Evolutionary conservation across 2,888 invertebrate species (phyloP).

Genomic region (Heliconius erato): DNA sequence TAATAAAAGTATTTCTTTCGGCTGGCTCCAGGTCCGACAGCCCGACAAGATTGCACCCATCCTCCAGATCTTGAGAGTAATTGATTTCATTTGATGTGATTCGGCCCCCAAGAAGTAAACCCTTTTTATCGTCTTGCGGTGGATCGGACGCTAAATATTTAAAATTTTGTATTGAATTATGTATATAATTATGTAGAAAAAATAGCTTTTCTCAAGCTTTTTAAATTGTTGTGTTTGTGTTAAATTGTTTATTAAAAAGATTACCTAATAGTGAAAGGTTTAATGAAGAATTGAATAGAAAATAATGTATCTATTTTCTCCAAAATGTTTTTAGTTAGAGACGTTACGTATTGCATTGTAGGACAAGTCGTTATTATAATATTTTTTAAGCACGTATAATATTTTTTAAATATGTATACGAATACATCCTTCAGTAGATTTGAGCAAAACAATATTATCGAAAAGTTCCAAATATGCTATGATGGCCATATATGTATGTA

Average conservation of each 20-base stretch:
- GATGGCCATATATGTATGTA: background rate
- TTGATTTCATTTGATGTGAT: conserved; percentile 73
- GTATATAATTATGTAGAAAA: too few species aligned
- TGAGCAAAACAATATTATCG: too few species aligned
- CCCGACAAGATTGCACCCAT: conserved; percentile 71
- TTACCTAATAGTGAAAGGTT: too few species aligned
- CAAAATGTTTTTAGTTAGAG: background rate
- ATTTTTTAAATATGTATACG: too few species aligned
- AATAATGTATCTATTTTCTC: background rate
- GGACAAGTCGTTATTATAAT: background rate
- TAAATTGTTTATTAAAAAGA: too few species aligned
- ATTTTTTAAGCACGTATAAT: too few species aligned
- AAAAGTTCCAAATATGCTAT: background rate
- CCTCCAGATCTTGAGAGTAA: conserved; percentile 75
- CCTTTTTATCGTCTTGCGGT: conserved; percentile 65
- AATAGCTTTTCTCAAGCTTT: too few species aligned
- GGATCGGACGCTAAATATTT: conserved; percentile 67
- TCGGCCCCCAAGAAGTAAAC: conserved; percentile 74
- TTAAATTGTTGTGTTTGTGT: too few species aligned
- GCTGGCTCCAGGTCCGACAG: conserved; percentile 60
- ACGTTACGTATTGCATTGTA: background rate
- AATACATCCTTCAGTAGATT: too few species aligned
- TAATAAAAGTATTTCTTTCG: conserved; percentile 69
- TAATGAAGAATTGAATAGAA: background rate
- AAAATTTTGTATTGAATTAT: background rate